These are phyloP conservation scores for Cyphomyrus plagiostoma DNA, from an alignment of 2,113 vertebrate species.

Conservation along the genomic window DNA sequence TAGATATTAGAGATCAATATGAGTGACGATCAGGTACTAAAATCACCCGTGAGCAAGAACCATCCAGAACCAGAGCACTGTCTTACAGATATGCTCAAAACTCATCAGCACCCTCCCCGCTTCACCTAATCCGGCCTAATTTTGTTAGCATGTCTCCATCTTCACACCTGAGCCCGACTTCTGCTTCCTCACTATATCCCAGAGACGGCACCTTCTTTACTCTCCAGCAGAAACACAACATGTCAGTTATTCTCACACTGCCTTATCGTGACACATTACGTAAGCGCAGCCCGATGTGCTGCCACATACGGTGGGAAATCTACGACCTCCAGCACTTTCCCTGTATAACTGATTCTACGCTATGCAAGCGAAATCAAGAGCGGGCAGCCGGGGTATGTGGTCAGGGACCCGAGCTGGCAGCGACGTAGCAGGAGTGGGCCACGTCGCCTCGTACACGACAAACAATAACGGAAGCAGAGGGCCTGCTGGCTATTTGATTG, in stretches of 20 bases:
- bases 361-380: not conserved
- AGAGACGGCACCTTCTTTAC: not conserved
- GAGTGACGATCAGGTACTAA: not conserved
- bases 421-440: not conserved
- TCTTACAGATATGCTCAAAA: not conserved
- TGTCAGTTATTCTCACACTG: not conserved
- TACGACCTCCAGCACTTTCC: not conserved
- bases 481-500: not conserved
- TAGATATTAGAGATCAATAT: not conserved
- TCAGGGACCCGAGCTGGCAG: not conserved
- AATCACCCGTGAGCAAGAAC: not conserved
- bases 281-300: not conserved
- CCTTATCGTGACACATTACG: not conserved
- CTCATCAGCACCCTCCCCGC: not conserved
- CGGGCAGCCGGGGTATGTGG: not conserved
- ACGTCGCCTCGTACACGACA: not conserved
- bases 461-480: not conserved
- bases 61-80: not conserved
- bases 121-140: not conserved
- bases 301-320: not conserved
- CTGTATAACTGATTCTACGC: not conserved
- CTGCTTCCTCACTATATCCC: not conserved
- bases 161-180: not conserved
- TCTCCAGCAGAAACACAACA: not conserved
- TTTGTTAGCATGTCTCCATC: not conserved